These are phyloP conservation scores for Phyto melanocephala DNA, from an alignment of 2,888 invertebrate genomes.

Conservation along the genomic window DNA sequence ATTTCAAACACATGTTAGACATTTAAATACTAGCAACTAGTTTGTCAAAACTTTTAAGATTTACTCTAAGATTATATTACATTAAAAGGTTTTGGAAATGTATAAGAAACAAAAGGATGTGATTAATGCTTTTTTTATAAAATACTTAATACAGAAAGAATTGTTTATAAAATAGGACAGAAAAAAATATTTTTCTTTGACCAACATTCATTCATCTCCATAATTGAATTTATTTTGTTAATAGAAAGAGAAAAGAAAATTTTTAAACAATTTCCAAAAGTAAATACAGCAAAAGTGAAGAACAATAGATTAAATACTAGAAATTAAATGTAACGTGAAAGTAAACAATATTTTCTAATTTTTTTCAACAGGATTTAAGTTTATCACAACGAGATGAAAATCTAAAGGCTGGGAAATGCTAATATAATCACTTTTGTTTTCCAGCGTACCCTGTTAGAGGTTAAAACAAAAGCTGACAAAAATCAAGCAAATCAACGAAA, in stretches of 20 bases:
- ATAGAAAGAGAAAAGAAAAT: not conserved
- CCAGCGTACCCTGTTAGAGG: not conserved
- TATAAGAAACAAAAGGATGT: not conserved
- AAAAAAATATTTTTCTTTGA: not conserved
- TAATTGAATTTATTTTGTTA: not conserved
- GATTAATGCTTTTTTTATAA: slow-evolving; percentile 12
- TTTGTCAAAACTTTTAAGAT: not conserved
- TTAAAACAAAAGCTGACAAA: not conserved
- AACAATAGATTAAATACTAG: not conserved
- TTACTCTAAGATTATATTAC: not conserved
- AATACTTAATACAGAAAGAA: not conserved
- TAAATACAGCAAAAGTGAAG: not conserved
- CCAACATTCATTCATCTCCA: not conserved
- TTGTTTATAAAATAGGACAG: too few relatives aligned
- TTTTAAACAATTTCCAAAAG: not conserved
- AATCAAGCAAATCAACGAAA: not conserved
- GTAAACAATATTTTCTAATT: not conserved
- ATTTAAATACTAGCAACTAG: not conserved
- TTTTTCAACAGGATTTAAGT: not conserved
- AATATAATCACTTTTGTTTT: not conserved
- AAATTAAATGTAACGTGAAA: not conserved
- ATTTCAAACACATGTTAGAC: not conserved
- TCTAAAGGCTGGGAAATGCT: not conserved
- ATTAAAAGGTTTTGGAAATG: not conserved
- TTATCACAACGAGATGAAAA: not conserved